These are phyloP conservation scores for Poeciliopsis presidionis DNA, from an alignment of 2,797 vertebrate genomes.

Conservation along the genomic window DNA sequence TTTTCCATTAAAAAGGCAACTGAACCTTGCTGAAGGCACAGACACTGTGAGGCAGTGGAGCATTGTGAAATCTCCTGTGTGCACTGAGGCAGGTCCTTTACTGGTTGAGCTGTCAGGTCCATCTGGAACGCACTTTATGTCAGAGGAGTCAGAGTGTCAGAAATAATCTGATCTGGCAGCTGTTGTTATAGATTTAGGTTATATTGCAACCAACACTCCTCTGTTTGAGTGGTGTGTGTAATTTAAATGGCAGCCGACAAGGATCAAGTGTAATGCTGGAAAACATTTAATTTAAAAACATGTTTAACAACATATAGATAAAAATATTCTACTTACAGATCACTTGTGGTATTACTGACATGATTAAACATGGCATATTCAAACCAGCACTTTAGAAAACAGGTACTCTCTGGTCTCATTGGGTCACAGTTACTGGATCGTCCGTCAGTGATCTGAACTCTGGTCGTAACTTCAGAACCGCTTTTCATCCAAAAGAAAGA, in stretches of 20 bases:
- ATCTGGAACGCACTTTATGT: constrained; percentile 31
- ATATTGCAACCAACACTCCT: background rate
- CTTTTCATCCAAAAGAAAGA: constrained; percentile 52
- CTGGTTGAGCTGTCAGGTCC: constrained; percentile 39
- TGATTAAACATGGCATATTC: background rate
- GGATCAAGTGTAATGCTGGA: background rate
- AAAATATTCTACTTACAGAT: background rate
- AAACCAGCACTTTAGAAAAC: too few species aligned
- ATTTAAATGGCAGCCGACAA: background rate
- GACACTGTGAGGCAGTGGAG: constrained; percentile 42
- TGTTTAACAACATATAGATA: too few species aligned
- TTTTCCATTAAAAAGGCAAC: constrained; percentile 27
- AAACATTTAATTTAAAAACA: background rate
- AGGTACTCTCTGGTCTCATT: background rate
- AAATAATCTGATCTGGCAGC: background rate
- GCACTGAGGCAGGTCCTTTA: constrained; percentile 26
- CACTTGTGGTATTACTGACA: background rate
- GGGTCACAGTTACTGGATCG: constrained; percentile 27
- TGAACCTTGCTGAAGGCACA: constrained; percentile 32
- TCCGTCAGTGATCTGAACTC: constrained; percentile 44
- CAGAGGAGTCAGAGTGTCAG: background rate
- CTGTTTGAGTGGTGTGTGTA: background rate
- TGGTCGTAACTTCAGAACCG: constrained; percentile 39
- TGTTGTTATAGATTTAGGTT: background rate
- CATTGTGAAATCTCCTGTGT: constrained; percentile 29